A percentile compares a stretch with the other conserved stretches of the same genome.
phyloP scores from a whole-genome alignment of 2,797 vertebrate species.

The Mus spretus region DNA sequence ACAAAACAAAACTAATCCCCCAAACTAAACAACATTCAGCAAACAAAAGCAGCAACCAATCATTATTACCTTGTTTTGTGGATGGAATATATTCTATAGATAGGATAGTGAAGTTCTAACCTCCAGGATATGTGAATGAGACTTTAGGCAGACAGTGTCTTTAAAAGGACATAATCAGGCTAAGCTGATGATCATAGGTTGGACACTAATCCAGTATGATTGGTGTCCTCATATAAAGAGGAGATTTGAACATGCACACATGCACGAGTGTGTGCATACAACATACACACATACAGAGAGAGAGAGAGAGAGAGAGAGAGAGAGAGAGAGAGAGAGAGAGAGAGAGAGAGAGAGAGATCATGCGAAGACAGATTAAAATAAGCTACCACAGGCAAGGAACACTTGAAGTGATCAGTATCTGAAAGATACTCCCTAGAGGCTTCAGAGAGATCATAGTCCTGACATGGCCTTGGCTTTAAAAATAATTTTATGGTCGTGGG shows the following conservation, averaged over 20 bases:
- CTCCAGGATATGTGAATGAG: not conserved
- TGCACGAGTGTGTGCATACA: not conserved
- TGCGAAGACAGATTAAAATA: not conserved
- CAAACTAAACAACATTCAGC: not conserved
- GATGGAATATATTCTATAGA: not conserved
- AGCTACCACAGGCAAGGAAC: not conserved
- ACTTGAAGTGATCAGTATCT: not conserved
- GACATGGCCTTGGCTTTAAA: not conserved
- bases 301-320: not conserved
- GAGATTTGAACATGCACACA: not conserved
- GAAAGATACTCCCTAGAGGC: not conserved
- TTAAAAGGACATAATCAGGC: not conserved
- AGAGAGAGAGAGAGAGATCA: not conserved
- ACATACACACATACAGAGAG: not conserved
- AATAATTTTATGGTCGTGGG: too few relatives aligned
- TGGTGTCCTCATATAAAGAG: not conserved
- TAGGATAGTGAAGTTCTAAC: not conserved
- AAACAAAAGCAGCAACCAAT: not conserved
- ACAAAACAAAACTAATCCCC: too few relatives aligned
- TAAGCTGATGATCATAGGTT: not conserved
- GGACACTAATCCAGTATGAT: not conserved
- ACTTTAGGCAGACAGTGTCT: conserved; percentile 18
- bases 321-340: not conserved
- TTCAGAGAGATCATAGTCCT: not conserved
- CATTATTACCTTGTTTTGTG: not conserved